Base-by-base conservation (phyloP, 92 coral and sea anemone genomes). In the Muricea muricata region DNA sequence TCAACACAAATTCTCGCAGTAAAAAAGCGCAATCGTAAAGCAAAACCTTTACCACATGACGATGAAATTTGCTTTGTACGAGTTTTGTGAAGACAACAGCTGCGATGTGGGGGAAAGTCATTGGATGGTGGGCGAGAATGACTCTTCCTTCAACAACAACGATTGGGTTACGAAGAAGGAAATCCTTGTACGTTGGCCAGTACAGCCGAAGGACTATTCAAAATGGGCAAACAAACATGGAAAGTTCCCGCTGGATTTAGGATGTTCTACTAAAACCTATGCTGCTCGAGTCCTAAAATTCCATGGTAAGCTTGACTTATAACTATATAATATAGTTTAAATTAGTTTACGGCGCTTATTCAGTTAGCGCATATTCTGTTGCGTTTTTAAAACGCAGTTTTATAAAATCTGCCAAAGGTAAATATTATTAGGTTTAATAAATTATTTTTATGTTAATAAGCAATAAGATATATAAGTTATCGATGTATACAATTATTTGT, bases 31-130 rank as follows among this genome's bases (percentile, higher is more conserved):
- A n/a, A n/a, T n/a, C n/a, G n/a, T n/a, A n/a, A n/a, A n/a, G n/a
- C n/a, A n/a, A n/a, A n/a, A n/a, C n/a, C 9, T 37, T 37, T 4
- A 37, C 42, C 42, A 37, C 4, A 37, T 4, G 4, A 37, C 42
- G 9, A 37, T 37, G 42, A 37, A 37, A 9, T 55, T 55, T 24
- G 63, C 63, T 4, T n/a, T 55, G 13, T 55, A 4, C 63, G 63
- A 4, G 63, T 55, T 55, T n/a, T 55, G 63, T 55, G 63, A 55
- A 24, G 63, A 55, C 63, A 55, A 55, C 63, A 55, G 63, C 28
- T 55, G 63, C 15, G 63, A 6, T 55, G 63, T 55, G 5, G 63
- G 63, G 5, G 63, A 55, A 55, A 55, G 63, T 55, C 5, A n/a
- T n/a, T 55, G 63, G 63, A 55, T 55, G 15, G 5, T 24, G 3